Base-by-base conservation (phyloP, 2,888 invertebrate species). In the Drosophila nr. medialis region DNA sequence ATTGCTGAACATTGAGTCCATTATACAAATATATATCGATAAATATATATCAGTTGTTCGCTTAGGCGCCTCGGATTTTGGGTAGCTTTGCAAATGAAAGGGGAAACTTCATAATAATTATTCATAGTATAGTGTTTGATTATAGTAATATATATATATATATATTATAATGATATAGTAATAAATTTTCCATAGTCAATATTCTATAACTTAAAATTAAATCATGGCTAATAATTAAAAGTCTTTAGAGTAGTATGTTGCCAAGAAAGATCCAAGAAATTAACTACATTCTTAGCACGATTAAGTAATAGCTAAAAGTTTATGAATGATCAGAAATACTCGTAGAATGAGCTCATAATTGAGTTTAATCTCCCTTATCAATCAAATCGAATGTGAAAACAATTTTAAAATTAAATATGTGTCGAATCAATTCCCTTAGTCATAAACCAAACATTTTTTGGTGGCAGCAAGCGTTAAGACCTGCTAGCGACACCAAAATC, bases 21-120 rank as follows among this genome's bases (percentile, higher is more conserved):
- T 45, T 40, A 70, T 55, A 59, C 29, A 49, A 34, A 53, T 75
- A 36, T 27, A 36, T 27, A 24, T 13, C 13, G 4, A 51, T 53
- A 34, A 38, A 42, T 13, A 53, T 51, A 15, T 53, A 21, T 51
- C 15, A 24, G 54, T 53, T 51, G 45, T 56, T 49, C 67, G 60
- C 1, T 55, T 58, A 80, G 77, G 86, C 86, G 84, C 82, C 84
- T 55, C 53, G 66, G 86, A 83, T 83, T 81, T 80, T 21, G 45
- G 11, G 15, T 34, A 55, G 73, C 65, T 72, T 75, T 50, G 38
- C 5, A 40, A 56, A 62, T 65, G 32, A 2, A 50, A 13, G 11
- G 4, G 11, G 8, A 42, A 4, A 30, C 58, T 13, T 13, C 6
- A 15, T 15, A 6, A 24, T 7, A n/a, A 7, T n/a, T n/a, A 24